phyloP scores from a whole-genome alignment of 2,888 invertebrate genomes.

The Pseudolycoriella hygida region DNA sequence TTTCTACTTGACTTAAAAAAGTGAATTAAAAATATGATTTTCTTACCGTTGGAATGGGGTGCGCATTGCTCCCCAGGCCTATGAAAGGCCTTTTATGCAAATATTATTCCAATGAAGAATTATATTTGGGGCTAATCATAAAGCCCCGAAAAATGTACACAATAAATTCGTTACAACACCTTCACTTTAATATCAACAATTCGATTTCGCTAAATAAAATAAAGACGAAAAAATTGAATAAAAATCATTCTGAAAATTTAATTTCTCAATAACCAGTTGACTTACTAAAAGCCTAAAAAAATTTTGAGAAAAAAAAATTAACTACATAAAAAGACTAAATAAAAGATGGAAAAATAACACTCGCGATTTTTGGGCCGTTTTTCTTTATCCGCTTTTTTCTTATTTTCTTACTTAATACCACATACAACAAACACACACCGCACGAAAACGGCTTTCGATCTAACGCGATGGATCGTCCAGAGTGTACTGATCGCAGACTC shows the following conservation, averaged over 20 bases:
- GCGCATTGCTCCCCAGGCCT: conserved; percentile 5
- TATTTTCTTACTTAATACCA: too few relatives aligned
- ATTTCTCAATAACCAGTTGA: background rate
- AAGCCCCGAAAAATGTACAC: background rate
- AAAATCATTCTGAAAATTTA: background rate
- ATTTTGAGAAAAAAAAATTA: background rate
- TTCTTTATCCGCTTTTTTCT: background rate
- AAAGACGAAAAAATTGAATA: background rate
- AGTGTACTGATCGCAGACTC: conserved; percentile 24
- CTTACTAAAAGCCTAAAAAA: too few relatives aligned
- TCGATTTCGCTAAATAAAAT: background rate
- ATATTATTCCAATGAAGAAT: background rate
- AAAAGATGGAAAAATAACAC: background rate
- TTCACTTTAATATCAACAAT: too few relatives aligned
- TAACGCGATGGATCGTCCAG: conserved; percentile 26
- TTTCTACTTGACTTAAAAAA: too few relatives aligned
- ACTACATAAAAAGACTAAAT: background rate
- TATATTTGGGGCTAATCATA: background rate
- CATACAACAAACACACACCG: too few relatives aligned
- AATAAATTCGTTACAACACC: background rate
- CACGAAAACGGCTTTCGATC: conserved; percentile 16
- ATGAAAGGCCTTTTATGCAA: background rate
- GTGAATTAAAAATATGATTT: background rate
- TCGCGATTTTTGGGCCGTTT: background rate
- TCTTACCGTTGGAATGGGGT: conserved; percentile 5